A percentile compares a stretch with the other conserved stretches of the same genome.
phyloP scores from a whole-genome alignment of 2,888 invertebrate genomes.

The Cylloceria caligata region DNA sequence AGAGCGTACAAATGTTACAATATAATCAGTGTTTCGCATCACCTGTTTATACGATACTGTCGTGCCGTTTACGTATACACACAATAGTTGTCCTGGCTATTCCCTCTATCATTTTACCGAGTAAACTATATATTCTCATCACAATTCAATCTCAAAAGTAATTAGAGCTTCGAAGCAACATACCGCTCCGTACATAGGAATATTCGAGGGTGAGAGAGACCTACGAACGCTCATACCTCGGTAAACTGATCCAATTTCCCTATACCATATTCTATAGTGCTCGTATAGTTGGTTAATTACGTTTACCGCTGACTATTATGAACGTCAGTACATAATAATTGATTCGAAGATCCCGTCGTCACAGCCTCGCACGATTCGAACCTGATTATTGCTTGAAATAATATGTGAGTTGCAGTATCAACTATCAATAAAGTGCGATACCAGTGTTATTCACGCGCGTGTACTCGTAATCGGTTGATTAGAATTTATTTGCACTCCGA shows the following conservation, averaged over 20 bases:
- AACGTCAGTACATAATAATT: conserved; percentile 55
- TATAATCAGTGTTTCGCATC: conserved; percentile 13
- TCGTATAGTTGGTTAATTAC: conserved; percentile 19
- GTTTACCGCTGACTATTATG: conserved; percentile 35
- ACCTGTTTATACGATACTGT: conserved; percentile 7
- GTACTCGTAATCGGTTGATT: no score
- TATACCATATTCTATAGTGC: conserved; percentile 1
- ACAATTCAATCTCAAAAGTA: conserved; percentile 62
- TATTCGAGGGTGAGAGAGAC: neutral
- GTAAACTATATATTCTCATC: conserved; percentile 45
- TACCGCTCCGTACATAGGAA: neutral
- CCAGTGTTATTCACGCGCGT: no score
- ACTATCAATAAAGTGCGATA: no score
- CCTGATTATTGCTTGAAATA: neutral
- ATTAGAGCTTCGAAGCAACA: conserved; percentile 51
- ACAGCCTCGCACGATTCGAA: neutral
- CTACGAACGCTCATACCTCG: neutral
- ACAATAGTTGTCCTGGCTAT: conserved; percentile 6
- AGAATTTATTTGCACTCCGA: no score
- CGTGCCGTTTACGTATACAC: neutral
- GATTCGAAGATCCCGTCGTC: conserved; percentile 36
- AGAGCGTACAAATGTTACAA: conserved; percentile 12
- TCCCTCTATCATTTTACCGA: conserved; percentile 40
- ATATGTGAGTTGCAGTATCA: neutral
- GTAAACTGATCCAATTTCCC: conserved; percentile 29